Base-by-base conservation (phyloP, 1,140 invertebrate species). In the Vanessa atalanta region DNA sequence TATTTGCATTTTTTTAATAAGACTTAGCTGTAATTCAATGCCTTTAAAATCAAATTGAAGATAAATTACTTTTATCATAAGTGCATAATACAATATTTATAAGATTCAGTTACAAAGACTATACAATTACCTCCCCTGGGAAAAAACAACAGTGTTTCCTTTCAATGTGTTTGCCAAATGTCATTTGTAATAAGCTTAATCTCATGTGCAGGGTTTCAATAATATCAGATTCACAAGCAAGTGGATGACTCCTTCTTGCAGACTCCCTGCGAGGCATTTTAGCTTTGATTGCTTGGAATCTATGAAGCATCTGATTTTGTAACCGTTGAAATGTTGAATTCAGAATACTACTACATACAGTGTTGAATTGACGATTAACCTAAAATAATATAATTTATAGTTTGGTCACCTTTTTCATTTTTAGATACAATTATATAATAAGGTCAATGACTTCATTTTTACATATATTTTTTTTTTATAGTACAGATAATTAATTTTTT, bases 121-220 rank as follows among this genome's bases (percentile, higher is more conserved):
- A 47, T 63, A 69, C 57, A 67, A 67, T 94, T 94, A 97, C 97
- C 93, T 97, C 96, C 87, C 97, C 97, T 60, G 97, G 96, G 90
- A 98, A 98, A 88, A 98, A 98, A 89, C 97, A 97, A 84, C 96
- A 97, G 90, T 97, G 96, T 88, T 96, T 97, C 78, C 97, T 95
- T 89, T 98, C 97, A 82, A 98, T 98, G 84, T 98, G 97, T 89
- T 98, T 98, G 12, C 97, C 97, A 93, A 98, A 97, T 23, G 96
- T 96, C 97, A 98, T 98, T 91, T 98, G 97, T 53, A 98, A 91
- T 57, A 98, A 90, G 50, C 96, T 96, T 9, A 98, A 94, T 70
- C 97, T 94, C 97, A 98, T 98, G 82, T 98, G 96, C 64, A 97
- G 91, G 11, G 97, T 98, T 94, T 98, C 97, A 82, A 98, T 96